Evolutionary conservation across 2,888 invertebrate genomes (phyloP), one percentile per base, ranked within the genome.

Genomic region (Parnassius smintheus): DNA sequence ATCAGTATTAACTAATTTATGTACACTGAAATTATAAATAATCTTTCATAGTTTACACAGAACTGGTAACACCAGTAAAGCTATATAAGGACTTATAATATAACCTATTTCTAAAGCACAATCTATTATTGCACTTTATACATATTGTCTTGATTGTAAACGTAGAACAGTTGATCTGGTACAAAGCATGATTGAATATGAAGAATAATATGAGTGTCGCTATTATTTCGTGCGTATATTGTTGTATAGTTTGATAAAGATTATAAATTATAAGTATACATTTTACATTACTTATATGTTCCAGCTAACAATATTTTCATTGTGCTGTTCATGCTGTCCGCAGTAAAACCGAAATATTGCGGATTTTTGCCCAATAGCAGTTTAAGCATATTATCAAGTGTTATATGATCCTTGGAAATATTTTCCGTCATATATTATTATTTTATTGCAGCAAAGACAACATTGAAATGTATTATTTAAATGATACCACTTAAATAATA

Each of bases 61-160:
- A 45, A 53, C 67, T 68, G 67, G 70, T 64, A 68, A 69, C 64
- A 70, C 66, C 68, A 70, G 61, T 51, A 62, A 57, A 66, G 70
- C 8, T 68, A 68, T 67, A 67, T 61, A 59, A 67, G 61, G 66
- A 59, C 66, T 66, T 68, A 69, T 35, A 46, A 10, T 11, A n/a
- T 54, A 56, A 44, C 42, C 13, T 64, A 62, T 70, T 61, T 51
- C 67, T 75, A 74, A 72, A 78, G 79, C 73, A 79, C 77, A 79
- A 78, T 75, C 65, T 63, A 66, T 79, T 81, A 78, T 80, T 81
- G 78, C 78, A 80, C 79, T 78, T 74, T 70, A 71, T 69, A 73
- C 62, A 77, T 79, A 79, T 80, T 80, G 78, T 80, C 80, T 75
- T 76, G 59, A 56, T 71, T 68, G 68, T 54, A 49, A 41, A 50